Conservation (phyloP, 2,888 invertebrate genomes). For the Orchesella flavescens region DNA sequence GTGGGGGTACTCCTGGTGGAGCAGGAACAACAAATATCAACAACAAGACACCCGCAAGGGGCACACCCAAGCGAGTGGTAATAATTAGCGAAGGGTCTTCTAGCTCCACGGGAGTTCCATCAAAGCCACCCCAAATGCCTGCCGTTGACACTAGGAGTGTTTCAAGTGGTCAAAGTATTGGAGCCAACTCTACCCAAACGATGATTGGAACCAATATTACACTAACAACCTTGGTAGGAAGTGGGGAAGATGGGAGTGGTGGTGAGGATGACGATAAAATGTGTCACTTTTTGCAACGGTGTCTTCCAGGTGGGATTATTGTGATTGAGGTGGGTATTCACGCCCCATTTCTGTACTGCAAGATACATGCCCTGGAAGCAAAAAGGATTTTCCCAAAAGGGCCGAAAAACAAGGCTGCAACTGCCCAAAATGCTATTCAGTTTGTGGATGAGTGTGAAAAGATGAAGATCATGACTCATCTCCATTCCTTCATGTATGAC, state of each 20-base stretch:
- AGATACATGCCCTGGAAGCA: conserved; percentile 81
- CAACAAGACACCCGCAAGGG: neutral
- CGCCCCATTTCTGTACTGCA: conserved; percentile 83
- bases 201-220: neutral
- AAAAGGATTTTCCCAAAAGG: conserved; percentile 77
- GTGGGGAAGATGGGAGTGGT: conserved; percentile 32
- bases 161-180: neutral
- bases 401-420: conserved; percentile 73
- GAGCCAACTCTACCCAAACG: neutral
- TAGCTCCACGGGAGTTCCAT: neutral
- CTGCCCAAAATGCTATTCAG: conserved; percentile 76
- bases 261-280: conserved; percentile 52
- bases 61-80: neutral
- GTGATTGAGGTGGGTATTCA: conserved; percentile 81
- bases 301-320: conserved; percentile 79
- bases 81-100: no score
- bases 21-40: neutral
- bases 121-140: neutral
- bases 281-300: conserved; percentile 68
- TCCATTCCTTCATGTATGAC: conserved; percentile 86
- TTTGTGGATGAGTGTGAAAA: conserved; percentile 82
- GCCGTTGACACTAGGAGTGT: neutral
- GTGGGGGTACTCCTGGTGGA: neutral
- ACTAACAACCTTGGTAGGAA: neutral
- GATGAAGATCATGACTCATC: conserved; percentile 82